Percentiles rank a stretch among this genome's conserved stretches.
These are phyloP conservation scores for Corythaeola cristata DNA, from an alignment of 2,113 vertebrate species.

Conservation along the genomic window DNA sequence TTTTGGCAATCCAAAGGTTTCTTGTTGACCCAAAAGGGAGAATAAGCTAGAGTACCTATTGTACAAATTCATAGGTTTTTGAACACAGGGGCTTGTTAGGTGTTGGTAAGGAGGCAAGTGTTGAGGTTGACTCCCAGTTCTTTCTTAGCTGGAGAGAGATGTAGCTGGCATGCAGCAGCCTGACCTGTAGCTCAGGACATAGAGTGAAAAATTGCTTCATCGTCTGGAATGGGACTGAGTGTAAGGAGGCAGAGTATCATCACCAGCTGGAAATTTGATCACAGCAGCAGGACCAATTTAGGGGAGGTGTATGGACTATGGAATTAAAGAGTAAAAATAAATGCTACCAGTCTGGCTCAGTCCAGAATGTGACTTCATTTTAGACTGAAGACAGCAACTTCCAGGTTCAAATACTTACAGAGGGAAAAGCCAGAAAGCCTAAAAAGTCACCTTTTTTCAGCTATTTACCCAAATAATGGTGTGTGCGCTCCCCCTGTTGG, in stretches of 20 bases:
- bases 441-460: background rate
- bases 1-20: background rate
- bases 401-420: background rate
- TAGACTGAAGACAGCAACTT: background rate
- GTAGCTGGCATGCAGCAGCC: background rate
- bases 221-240: background rate
- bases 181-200: background rate
- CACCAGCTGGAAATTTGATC: background rate
- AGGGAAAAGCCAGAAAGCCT: background rate
- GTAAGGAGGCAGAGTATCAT: background rate
- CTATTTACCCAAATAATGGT: background rate
- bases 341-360: background rate
- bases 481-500: constrained; percentile 55
- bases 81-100: background rate
- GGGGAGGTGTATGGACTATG: background rate
- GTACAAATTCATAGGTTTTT: background rate
- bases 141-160: background rate
- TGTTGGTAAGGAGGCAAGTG: fast-evolving
- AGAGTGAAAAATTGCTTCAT: background rate
- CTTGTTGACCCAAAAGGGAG: background rate
- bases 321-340: background rate
- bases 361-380: background rate
- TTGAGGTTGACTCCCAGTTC: background rate
- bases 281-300: background rate
- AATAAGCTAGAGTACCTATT: background rate